Evolutionary conservation across 2,888 invertebrate genomes (phyloP).

Genomic region (Lithophane semibrunnea): DNA sequence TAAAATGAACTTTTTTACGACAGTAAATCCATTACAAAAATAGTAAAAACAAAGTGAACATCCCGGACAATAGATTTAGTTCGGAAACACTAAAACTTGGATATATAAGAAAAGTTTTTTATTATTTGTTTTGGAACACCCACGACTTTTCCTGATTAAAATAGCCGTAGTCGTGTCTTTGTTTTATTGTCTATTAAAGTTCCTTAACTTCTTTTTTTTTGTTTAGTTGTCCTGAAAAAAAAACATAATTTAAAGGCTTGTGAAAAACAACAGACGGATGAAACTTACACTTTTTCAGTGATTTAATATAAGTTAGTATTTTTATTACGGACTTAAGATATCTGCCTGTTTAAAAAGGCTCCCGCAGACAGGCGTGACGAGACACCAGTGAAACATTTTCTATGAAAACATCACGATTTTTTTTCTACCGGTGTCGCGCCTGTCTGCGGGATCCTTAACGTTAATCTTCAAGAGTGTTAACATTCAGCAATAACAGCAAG

Average conservation of each 20-base stretch:
- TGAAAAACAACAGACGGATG: not conserved
- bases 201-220: not conserved
- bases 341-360: not conserved
- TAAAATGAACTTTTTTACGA: constrained; percentile 11
- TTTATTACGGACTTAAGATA: not conserved
- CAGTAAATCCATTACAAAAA: constrained; percentile 31
- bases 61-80: constrained; percentile 44
- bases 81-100: constrained; percentile 50
- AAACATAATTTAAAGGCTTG: not conserved
- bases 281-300: not conserved
- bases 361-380: too few species aligned
- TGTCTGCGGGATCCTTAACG: not conserved
- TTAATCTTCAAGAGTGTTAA: not conserved
- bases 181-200: constrained; percentile 31
- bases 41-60: constrained; percentile 30
- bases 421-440: too few species aligned
- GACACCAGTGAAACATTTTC: too few species aligned
- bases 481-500: not conserved
- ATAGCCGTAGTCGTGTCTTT: constrained; percentile 21
- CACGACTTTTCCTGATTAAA: constrained; percentile 45
- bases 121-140: constrained; percentile 46
- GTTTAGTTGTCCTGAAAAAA: not conserved
- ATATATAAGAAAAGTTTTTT: constrained; percentile 54
- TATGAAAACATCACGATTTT: too few species aligned
- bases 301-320: not conserved